phyloP scores from a whole-genome alignment of 2,797 vertebrate species.

The Natrix natrix region DNA sequence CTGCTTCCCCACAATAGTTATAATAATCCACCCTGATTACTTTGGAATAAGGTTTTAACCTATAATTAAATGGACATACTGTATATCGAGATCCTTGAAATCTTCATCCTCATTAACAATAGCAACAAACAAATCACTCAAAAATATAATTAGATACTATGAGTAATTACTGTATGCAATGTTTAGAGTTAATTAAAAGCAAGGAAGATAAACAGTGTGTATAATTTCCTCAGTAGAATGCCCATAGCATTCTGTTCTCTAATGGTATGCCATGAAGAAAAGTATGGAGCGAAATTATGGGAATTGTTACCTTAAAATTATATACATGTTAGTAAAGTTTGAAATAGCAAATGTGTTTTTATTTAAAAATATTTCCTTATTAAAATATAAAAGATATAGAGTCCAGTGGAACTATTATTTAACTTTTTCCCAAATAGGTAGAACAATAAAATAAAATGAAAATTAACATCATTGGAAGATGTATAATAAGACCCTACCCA shows the following conservation, averaged over 20 bases:
- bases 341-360: not conserved
- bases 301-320: conserved; percentile 4
- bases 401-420: not conserved
- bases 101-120: conserved; percentile 17
- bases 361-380: not conserved
- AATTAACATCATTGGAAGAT: not conserved
- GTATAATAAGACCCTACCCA: not conserved
- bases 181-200: conserved; percentile 33
- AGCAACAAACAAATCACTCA: conserved; percentile 35
- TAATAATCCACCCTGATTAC: not conserved
- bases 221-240: not conserved
- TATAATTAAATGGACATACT: conserved; percentile 7
- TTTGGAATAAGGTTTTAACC: conserved; percentile 32
- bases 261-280: not conserved
- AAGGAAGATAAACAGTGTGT: not conserved
- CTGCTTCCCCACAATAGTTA: conserved; percentile 3
- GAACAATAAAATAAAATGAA: not conserved
- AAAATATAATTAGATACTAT: conserved; percentile 29
- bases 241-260: not conserved
- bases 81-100: conserved; percentile 31
- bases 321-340: not conserved
- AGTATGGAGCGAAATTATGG: not conserved
- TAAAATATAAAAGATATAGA: not conserved
- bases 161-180: conserved; percentile 4
- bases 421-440: not conserved